Conservation (phyloP, 2,888 invertebrate genomes). For the Pediacus dermestoides region DNA sequence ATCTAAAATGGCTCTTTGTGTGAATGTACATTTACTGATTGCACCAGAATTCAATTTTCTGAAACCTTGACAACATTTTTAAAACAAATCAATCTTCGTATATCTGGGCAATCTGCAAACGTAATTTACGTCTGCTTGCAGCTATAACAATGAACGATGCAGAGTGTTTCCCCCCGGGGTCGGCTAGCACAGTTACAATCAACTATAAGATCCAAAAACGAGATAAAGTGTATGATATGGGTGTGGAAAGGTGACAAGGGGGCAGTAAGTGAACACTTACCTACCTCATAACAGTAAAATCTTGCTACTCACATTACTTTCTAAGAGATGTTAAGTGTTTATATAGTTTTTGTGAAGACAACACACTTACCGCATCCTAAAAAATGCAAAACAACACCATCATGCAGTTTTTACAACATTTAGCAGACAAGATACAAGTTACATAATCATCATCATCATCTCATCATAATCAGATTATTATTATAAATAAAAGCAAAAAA, state of each 20-base stretch:
- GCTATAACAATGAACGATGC: not conserved
- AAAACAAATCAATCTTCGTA: too few relatives aligned
- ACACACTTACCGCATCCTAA: slow-evolving; percentile 53
- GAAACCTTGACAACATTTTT: too few relatives aligned
- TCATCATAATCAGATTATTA: too few relatives aligned
- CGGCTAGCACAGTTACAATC: slow-evolving; percentile 16
- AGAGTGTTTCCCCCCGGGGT: not conserved
- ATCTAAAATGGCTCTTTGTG: too few relatives aligned
- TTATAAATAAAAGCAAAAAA: too few relatives aligned
- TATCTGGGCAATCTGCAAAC: slow-evolving; percentile 2
- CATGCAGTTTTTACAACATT: slow-evolving; percentile 45
- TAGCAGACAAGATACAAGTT: slow-evolving; percentile 17
- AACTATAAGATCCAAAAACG: slow-evolving; percentile 8
- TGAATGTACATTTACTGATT: too few relatives aligned
- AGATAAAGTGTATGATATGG: slow-evolving; percentile 1
- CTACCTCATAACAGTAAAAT: slow-evolving; percentile 29
- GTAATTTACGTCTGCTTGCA: not conserved
- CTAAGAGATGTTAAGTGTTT: slow-evolving; percentile 30
- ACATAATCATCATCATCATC: too few relatives aligned
- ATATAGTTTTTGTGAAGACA: slow-evolving; percentile 25
- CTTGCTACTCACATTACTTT: slow-evolving; percentile 40
- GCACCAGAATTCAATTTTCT: too few relatives aligned
- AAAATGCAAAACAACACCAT: slow-evolving; percentile 48
- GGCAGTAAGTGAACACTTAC: slow-evolving; percentile 29
- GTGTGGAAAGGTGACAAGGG: slow-evolving; percentile 12